These are phyloP conservation scores for Tetropium fuscum DNA, from an alignment of 2,888 invertebrate species.

Conservation along the genomic window DNA sequence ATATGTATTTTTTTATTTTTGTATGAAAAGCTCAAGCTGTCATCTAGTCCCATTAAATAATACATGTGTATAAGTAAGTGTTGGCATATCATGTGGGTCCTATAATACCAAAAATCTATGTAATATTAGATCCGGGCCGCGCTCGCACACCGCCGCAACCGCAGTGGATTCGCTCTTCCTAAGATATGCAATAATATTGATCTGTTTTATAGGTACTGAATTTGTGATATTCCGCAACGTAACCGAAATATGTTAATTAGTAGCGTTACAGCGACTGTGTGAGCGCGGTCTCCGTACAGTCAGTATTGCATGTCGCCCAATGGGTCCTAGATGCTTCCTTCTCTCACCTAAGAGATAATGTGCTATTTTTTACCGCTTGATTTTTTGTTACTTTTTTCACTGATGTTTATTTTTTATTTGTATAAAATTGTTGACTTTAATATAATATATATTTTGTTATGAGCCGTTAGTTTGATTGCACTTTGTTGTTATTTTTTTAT, in stretches of 20 bases:
- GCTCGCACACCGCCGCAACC: constrained; percentile 34
- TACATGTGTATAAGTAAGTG: constrained; percentile 57
- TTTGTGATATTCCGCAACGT: constrained; percentile 47
- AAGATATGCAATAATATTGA: constrained; percentile 45
- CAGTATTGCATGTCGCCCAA: constrained; percentile 59
- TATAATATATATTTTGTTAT: constrained; percentile 73
- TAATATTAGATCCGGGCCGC: constrained; percentile 38
- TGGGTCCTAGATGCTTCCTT: constrained; percentile 64
- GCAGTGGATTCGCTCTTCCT: constrained; percentile 38
- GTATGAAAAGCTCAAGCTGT: constrained; percentile 67
- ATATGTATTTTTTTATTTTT: constrained; percentile 67
- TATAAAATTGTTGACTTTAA: constrained; percentile 67
- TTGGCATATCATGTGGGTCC: constrained; percentile 65
- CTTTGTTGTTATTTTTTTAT: constrained; percentile 52
- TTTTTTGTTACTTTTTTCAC: constrained; percentile 64
- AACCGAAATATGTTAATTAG: constrained; percentile 15
- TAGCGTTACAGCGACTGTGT: constrained; percentile 38
- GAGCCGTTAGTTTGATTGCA: constrained; percentile 58
- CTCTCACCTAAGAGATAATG: constrained; percentile 53
- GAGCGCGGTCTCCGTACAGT: constrained; percentile 48
- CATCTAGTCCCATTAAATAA: constrained; percentile 64
- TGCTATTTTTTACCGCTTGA: constrained; percentile 59
- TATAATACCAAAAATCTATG: constrained; percentile 46
- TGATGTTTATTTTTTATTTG: constrained; percentile 64
- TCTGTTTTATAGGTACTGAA: constrained; percentile 48